Conservation (phyloP, 1,140 invertebrate species). For the Heliconius himera region DNA sequence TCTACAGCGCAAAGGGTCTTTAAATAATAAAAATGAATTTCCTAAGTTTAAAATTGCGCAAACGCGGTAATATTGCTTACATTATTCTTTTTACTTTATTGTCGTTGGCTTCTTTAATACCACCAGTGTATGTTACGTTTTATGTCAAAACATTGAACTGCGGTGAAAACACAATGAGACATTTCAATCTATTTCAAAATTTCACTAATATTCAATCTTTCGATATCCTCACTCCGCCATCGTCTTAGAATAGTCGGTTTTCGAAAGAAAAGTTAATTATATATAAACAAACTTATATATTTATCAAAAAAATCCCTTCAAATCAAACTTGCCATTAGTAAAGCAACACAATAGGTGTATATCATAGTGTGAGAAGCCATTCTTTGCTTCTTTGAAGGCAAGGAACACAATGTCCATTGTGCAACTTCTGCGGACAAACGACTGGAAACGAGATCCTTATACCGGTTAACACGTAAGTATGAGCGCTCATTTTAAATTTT, state of each 20-base stretch:
- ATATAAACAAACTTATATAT: background rate
- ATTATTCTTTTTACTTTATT: slow-evolving; percentile 52
- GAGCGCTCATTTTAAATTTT: background rate
- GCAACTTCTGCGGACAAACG: slow-evolving; percentile 54
- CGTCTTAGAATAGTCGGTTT: background rate
- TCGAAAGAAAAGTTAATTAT: background rate
- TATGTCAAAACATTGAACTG: slow-evolving; percentile 46
- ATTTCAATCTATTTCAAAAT: slow-evolving; percentile 54
- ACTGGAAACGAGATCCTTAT: slow-evolving; percentile 58
- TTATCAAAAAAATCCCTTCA: slow-evolving; percentile 16
- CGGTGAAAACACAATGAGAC: slow-evolving; percentile 55
- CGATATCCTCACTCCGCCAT: slow-evolving; percentile 50
- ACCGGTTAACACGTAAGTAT: slow-evolving; percentile 31
- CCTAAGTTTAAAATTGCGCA: slow-evolving; percentile 26
- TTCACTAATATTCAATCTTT: slow-evolving; percentile 27
- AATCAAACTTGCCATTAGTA: slow-evolving; percentile 21
- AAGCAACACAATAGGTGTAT: slow-evolving; percentile 52
- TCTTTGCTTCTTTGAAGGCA: slow-evolving; percentile 58
- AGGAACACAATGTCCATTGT: slow-evolving; percentile 75
- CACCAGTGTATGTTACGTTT: slow-evolving; percentile 61
- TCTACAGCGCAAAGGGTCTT: slow-evolving; percentile 33
- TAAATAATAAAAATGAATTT: slow-evolving; percentile 20
- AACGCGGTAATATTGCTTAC: slow-evolving; percentile 47
- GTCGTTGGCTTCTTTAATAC: slow-evolving; percentile 50
- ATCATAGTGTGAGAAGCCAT: slow-evolving; percentile 55